Evolutionary conservation across 2,113 vertebrate species (phyloP).

Genomic region (Drymodes brunneopygia): DNA sequence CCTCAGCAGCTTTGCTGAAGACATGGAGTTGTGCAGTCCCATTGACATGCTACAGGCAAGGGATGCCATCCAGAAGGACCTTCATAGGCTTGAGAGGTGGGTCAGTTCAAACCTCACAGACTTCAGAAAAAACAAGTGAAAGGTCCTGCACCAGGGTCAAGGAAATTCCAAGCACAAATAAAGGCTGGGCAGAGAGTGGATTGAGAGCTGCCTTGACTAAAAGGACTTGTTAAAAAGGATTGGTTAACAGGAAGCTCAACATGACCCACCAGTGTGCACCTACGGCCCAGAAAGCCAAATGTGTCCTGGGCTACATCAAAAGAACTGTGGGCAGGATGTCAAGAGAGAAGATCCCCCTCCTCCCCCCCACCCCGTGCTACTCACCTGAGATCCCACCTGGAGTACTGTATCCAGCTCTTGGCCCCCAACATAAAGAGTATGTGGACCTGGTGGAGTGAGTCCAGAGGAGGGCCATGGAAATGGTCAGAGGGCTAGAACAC

Average conservation of each 20-base stretch:
- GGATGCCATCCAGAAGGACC: neutral
- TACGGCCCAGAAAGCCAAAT: neutral
- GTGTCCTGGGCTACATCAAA: neutral
- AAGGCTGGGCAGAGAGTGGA: neutral
- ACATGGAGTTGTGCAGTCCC: fast-evolving
- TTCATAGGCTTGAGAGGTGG: neutral
- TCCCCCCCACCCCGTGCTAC: fast-evolving
- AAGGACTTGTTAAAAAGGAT: neutral
- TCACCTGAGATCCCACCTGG: neutral
- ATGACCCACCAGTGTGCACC: neutral
- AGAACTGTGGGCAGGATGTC: neutral
- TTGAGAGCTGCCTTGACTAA: neutral
- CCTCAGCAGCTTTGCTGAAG: neutral
- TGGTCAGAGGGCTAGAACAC: neutral
- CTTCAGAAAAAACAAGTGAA: neutral
- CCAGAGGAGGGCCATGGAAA: neutral
- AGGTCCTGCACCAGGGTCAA: neutral
- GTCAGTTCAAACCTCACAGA: neutral
- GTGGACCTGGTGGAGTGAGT: neutral
- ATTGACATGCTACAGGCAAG: neutral
- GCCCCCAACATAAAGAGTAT: neutral
- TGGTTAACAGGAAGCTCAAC: neutral
- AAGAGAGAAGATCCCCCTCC: neutral
- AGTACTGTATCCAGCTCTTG: neutral
- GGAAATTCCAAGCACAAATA: neutral